Conservation (phyloP, 2,113 vertebrate genomes). For the Chroicocephalus ridibundus region DNA sequence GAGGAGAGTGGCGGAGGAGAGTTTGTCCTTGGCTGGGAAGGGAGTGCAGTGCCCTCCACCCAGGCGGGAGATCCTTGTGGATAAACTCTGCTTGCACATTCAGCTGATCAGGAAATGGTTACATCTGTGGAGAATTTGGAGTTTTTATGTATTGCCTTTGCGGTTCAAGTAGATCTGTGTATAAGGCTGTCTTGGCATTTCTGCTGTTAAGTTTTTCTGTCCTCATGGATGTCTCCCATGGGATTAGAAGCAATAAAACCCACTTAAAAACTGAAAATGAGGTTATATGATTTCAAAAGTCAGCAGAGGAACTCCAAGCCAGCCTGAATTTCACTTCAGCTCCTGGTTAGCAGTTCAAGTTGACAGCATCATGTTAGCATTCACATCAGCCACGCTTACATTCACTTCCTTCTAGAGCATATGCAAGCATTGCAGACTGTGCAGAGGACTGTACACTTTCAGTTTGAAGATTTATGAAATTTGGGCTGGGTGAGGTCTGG, state of each 20-base stretch:
- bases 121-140: neutral
- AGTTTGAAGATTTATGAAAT: neutral
- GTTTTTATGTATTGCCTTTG: neutral
- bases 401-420: neutral
- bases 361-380: neutral
- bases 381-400: neutral
- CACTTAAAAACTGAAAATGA: slow-evolving; percentile 16
- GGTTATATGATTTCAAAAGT: neutral
- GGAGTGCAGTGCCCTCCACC: neutral
- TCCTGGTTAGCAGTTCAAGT: slow-evolving; percentile 13
- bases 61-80: neutral
- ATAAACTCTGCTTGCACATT: neutral
- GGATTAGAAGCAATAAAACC: neutral
- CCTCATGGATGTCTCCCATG: neutral
- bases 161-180: neutral
- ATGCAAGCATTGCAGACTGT: neutral
- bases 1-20: neutral
- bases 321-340: slow-evolving; percentile 39
- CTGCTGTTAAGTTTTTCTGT: neutral
- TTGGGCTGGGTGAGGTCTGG: neutral
- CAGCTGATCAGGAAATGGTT: neutral
- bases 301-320: slow-evolving; percentile 19
- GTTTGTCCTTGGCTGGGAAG: neutral
- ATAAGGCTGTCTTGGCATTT: neutral
- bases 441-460: neutral